phyloP scores from a whole-genome alignment of 2,797 vertebrate species.

The Chrosomus eos region DNA sequence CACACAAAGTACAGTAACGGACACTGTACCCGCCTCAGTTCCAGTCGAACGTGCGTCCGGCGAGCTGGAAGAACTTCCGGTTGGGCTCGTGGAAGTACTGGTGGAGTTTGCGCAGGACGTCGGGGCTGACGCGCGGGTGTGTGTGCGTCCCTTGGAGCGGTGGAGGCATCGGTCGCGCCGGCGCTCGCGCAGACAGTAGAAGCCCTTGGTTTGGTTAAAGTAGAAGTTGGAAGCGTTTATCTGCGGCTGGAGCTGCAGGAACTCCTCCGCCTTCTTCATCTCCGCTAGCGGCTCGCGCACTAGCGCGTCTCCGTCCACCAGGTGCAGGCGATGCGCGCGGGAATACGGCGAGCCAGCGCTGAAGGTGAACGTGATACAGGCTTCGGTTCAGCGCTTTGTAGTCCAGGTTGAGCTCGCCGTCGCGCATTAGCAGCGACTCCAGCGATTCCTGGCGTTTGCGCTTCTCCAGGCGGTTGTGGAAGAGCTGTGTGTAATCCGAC shows the following conservation, averaged over 20 bases:
- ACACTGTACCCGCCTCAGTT: slow-evolving; percentile 66
- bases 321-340: slow-evolving; percentile 87
- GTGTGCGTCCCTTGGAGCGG: slow-evolving; percentile 92
- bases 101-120: slow-evolving; percentile 87
- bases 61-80: slow-evolving; percentile 91
- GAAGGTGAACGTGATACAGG: slow-evolving; percentile 90
- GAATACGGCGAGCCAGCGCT: slow-evolving; percentile 92
- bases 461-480: slow-evolving; percentile 94
- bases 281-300: slow-evolving; percentile 92
- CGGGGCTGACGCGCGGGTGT: slow-evolving; percentile 87
- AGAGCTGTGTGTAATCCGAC: slow-evolving; percentile 98
- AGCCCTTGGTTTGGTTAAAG: slow-evolving; percentile 97
- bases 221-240: slow-evolving; percentile 95
- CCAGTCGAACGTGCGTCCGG: slow-evolving; percentile 95
- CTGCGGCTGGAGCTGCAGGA: slow-evolving; percentile 87
- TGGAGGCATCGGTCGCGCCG: slow-evolving; percentile 93
- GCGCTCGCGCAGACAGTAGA: slow-evolving; percentile 91
- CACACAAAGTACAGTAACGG: no score
- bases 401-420: slow-evolving; percentile 86
- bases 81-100: slow-evolving; percentile 93
- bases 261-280: slow-evolving; percentile 90
- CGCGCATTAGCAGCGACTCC: slow-evolving; percentile 87
- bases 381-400: slow-evolving; percentile 98
- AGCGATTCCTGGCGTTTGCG: slow-evolving; percentile 90
- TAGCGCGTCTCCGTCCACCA: slow-evolving; percentile 92